Evolutionary conservation across 2,113 vertebrate species (phyloP).

Genomic region (Proteles cristata): DNA sequence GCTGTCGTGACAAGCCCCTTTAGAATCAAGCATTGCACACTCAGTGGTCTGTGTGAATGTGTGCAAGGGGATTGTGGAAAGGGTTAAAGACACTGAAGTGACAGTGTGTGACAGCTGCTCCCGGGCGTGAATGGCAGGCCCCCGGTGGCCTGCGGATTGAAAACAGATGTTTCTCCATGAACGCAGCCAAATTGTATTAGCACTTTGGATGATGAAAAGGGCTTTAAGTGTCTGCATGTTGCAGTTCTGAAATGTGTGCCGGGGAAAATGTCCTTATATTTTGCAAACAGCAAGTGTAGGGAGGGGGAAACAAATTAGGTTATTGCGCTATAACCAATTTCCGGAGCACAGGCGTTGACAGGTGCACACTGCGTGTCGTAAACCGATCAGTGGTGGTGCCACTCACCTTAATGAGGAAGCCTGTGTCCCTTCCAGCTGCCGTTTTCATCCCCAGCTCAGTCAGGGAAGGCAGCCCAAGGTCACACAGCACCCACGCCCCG

Average conservation of each 20-base stretch:
- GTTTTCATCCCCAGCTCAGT: accelerated
- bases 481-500: not conserved
- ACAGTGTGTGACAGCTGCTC: constrained; percentile 52
- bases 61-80: not conserved
- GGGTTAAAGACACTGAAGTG: not conserved
- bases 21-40: not conserved
- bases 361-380: not conserved
- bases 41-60: not conserved
- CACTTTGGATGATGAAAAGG: constrained; percentile 54
- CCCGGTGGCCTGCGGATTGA: not conserved
- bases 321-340: not conserved
- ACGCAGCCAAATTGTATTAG: constrained; percentile 39
- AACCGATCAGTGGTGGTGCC: not conserved
- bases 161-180: constrained; percentile 63
- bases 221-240: not conserved
- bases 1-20: not conserved
- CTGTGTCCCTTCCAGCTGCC: accelerated
- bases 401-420: not conserved
- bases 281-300: constrained; percentile 14
- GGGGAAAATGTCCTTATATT: constrained; percentile 13
- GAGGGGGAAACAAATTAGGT: constrained; percentile 48
- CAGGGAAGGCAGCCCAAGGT: not conserved
- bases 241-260: not conserved
- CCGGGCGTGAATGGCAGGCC: not conserved
- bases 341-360: not conserved